Conservation (phyloP, 92 coral and sea anemone species). For the Actinernus sp. region DNA sequence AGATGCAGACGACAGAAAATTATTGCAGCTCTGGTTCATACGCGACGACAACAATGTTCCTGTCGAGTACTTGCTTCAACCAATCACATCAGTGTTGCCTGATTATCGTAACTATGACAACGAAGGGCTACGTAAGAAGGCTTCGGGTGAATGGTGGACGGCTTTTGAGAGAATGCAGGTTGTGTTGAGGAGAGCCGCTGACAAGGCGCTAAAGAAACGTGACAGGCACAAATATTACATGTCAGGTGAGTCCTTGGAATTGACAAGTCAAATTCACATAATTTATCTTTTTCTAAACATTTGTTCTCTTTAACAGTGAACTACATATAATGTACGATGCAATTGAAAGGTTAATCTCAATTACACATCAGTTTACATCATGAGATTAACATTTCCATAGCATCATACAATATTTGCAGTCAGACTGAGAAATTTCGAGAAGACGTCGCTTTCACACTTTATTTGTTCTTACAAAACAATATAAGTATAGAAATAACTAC, state of each 20-base stretch:
- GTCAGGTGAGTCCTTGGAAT: conserved; percentile 90
- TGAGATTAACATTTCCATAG: no score
- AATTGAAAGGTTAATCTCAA: no score
- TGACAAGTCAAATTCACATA: no score
- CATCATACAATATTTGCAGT: no score
- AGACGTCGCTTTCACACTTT: no score
- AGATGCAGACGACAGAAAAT: conserved; percentile 41
- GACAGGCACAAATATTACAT: conserved; percentile 74
- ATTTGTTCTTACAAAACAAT: no score
- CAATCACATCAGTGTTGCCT: conserved; percentile 74
- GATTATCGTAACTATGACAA: conserved; percentile 72
- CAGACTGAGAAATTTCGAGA: no score
- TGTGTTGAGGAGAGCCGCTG: conserved; percentile 74
- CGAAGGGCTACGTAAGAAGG: conserved; percentile 70
- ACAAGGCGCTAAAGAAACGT: conserved; percentile 47
- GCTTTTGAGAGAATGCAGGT: conserved; percentile 83
- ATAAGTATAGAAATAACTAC: no score
- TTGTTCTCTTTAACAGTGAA: no score
- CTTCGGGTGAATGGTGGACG: conserved; percentile 85
- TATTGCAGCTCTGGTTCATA: conserved; percentile 71
- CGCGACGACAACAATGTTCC: conserved; percentile 83
- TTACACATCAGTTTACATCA: no score
- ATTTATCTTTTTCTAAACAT: no score
- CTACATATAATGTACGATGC: no score
- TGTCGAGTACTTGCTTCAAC: conserved; percentile 77